Percentiles rank a stretch among this genome's conserved stretches.
Conservation (phyloP, 2,797 vertebrate species). For the Triplophysa yarkandensis region DNA sequence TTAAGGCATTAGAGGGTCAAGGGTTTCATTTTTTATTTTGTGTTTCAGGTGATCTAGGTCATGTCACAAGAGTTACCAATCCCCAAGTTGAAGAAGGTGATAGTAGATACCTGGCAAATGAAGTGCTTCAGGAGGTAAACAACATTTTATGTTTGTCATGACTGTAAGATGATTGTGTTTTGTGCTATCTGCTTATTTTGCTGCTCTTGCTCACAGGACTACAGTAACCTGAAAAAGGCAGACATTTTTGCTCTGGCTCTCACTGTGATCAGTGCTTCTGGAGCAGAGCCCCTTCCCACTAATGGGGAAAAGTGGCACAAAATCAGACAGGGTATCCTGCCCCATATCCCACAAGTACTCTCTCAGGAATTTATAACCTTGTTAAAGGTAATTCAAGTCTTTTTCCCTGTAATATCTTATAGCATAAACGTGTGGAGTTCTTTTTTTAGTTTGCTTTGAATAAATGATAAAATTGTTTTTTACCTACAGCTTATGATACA, state of each 20-base stretch:
- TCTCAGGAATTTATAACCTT: slow-evolving; percentile 87
- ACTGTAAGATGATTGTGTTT: no score
- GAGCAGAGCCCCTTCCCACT: slow-evolving; percentile 89
- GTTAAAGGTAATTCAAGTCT: slow-evolving; percentile 81
- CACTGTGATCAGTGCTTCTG: slow-evolving; percentile 77
- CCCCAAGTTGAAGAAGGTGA: slow-evolving; percentile 98
- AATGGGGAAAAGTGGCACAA: slow-evolving; percentile 98
- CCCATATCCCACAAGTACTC: slow-evolving; percentile 90
- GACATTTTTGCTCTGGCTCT: slow-evolving; percentile 81
- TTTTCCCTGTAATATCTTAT: neutral
- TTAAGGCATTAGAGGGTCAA: no score
- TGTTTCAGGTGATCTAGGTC: slow-evolving; percentile 91
- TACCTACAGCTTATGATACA: slow-evolving; percentile 89
- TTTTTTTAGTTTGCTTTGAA: neutral
- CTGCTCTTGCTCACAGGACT: slow-evolving; percentile 65
- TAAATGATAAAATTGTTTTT: neutral
- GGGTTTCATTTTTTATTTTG: neutral
- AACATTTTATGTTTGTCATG: neutral
- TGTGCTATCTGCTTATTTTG: neutral
- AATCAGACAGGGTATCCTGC: slow-evolving; percentile 89
- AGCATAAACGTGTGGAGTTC: neutral
- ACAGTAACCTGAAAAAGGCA: slow-evolving; percentile 76
- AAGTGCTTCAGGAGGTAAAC: slow-evolving; percentile 94
- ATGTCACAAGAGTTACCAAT: slow-evolving; percentile 92
- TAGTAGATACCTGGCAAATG: slow-evolving; percentile 94